Base-by-base conservation (phyloP, 2,888 invertebrate genomes). In the Cerceris rybyensis region DNA sequence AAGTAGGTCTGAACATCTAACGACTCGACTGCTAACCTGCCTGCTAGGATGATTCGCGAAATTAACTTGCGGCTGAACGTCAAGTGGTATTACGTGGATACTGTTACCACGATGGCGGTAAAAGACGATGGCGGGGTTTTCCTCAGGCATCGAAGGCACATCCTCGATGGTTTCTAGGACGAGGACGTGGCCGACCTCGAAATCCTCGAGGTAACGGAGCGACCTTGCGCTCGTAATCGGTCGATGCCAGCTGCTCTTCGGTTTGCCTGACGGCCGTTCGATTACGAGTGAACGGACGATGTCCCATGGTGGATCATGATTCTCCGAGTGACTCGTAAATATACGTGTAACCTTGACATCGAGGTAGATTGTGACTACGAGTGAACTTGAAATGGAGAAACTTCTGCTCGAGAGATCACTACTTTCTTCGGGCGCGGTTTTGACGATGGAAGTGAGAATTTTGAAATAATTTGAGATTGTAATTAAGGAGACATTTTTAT, bases 141-240 rank as follows among this genome's bases (percentile, higher is more conserved):
- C 70, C 55, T 17, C 67, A 55, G 39, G 50, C 63, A 66, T 77
- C 69, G 57, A 71, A 76, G 58, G 59, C 50, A 58, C 71, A 55
- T 71, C 76, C 70, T 69, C 41, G 28, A 28, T 57, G 65, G 42
- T 86, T 84, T 85, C 80, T 81, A 60, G 75, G 79, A 75, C 84
- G 82, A 77, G 78, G 85, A 86, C 86, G 82, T 72, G 77, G 70
- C 59, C 86, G 86, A 83, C 86, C 86, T 86, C 86, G 82, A 86
- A 86, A 86, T 86, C 84, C 69, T 65, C 82, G 84, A 82, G 86
- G 86, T 86, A 86, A 86, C 86, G 86, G 86, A 82, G 81, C 76
- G 86, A 86, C 86, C 86, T 86, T 86, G 86, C 81, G 73, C 75
- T 78, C 86, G 60, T 75, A 73, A 59, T 75, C 83, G 67, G 58